Evolutionary conservation across 2,797 vertebrate genomes (phyloP), one percentile per base, ranked within the genome.

Genomic region (Danio albolineatus): DNA sequence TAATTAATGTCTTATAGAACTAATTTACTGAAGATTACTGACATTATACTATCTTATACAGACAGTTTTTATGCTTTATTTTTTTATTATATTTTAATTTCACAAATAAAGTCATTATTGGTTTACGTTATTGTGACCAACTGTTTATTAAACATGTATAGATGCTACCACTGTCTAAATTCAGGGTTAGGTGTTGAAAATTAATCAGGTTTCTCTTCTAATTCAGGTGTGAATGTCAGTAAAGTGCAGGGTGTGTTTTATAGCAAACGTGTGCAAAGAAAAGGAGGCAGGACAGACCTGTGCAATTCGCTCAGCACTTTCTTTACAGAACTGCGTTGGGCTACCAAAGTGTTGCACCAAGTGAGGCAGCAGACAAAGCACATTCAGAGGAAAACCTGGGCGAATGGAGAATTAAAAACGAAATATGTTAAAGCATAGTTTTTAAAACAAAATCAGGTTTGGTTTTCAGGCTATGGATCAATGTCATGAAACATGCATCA

Each of bases 271-370:
- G 28, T 49, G 43, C 10, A n/a, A n/a, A n/a, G n/a, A n/a, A n/a
- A n/a, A n/a, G n/a, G n/a, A n/a, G n/a, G n/a, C n/a, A n/a, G n/a
- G n/a, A n/a, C n/a, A 6, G 21, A 99, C 98, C 97, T 99, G 98
- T 80, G 98, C 96, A 70, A 99, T 99, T 88, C 97, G 95, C 87
- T 99, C 97, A 0, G 98, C 98, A 62, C 97, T 93, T 83, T 98
- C 97, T 92, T 99, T 98, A 89, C 98, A 99, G 90, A 99, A 99
- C 90, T 96, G 97, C 64, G 94, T 97, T n/a, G 98, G 98, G 66
- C 92, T 94, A 69, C 97, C 96, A 86, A 99, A 99, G 90, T 99
- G 96, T 82, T 97, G 97, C 87, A 99, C 96, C 89, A 99, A 92
- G 88, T 99, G 97, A 78, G 98, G 98, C 89, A 99, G 94, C 78